phyloP scores from a whole-genome alignment of 2,113 vertebrate species.

The Vireo altiloquus region DNA sequence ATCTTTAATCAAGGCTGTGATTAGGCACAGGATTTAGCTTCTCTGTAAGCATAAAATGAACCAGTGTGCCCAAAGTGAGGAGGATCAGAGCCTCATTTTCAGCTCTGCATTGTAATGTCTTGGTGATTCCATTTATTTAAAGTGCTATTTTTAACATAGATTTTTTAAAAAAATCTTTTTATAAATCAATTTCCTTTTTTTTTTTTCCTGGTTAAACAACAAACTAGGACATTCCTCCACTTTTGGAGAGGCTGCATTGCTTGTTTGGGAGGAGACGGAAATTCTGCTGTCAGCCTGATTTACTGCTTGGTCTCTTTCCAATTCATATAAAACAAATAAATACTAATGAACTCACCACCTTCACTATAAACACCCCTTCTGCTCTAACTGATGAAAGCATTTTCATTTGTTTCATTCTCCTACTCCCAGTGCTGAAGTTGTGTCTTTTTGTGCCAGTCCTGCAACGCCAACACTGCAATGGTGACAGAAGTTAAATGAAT shows the following conservation, averaged over 20 bases:
- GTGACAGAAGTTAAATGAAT: neutral
- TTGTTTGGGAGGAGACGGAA: neutral
- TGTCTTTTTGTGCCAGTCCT: neutral
- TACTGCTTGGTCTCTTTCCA: neutral
- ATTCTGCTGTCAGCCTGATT: neutral
- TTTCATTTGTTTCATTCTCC: neutral
- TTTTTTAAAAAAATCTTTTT: neutral
- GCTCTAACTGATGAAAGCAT: neutral
- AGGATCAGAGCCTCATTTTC: fast-evolving
- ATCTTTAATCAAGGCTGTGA: neutral
- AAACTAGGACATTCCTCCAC: neutral
- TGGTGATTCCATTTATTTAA: neutral
- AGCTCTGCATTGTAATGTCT: neutral
- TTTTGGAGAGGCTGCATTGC: neutral
- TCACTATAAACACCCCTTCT: neutral
- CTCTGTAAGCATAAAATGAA: neutral
- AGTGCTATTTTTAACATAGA: neutral
- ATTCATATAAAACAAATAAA: neutral
- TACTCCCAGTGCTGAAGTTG: neutral
- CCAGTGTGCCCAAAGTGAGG: neutral
- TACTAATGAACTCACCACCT: neutral
- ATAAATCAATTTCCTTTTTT: fast-evolving
- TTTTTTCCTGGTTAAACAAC: neutral
- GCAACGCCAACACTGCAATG: neutral
- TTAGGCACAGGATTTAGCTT: neutral